phyloP scores from a whole-genome alignment of 2,797 vertebrate species.

The Cryptoprocta ferox region DNA sequence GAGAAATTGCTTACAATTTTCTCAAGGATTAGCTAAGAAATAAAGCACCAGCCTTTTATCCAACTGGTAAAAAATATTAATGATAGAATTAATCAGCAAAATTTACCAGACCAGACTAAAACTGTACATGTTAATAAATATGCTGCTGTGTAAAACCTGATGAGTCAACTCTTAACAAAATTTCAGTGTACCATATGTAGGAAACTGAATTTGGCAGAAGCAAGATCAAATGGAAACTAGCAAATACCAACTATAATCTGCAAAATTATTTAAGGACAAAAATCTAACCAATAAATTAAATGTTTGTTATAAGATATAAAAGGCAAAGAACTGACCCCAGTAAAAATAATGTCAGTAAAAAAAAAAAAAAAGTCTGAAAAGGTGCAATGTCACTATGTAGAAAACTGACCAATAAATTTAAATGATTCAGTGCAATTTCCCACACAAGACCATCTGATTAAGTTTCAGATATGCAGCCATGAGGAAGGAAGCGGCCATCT shows the following conservation, averaged over 20 bases:
- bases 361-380: neutral
- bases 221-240: slow-evolving; percentile 34
- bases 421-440: slow-evolving; percentile 11
- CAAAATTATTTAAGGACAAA: neutral
- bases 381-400: neutral
- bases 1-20: slow-evolving; percentile 30
- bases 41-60: neutral
- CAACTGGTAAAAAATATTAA: neutral
- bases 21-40: slow-evolving; percentile 6
- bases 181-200: neutral
- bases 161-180: slow-evolving; percentile 39
- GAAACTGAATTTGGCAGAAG: slow-evolving; percentile 9
- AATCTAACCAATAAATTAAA: neutral
- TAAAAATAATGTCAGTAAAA: slow-evolving; percentile 34
- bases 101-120: slow-evolving; percentile 27
- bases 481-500: neutral
- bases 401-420: slow-evolving; percentile 10
- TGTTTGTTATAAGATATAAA: neutral
- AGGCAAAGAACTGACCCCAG: neutral
- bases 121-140: slow-evolving; percentile 7
- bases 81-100: neutral
- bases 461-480: neutral
- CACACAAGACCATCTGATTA: slow-evolving; percentile 11
- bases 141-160: neutral
- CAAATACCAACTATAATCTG: neutral